A percentile compares a stretch with the other conserved stretches of the same genome.
These are phyloP conservation scores for Psephotus haematonotus DNA, from an alignment of 2,113 vertebrate species.

Conservation along the genomic window DNA sequence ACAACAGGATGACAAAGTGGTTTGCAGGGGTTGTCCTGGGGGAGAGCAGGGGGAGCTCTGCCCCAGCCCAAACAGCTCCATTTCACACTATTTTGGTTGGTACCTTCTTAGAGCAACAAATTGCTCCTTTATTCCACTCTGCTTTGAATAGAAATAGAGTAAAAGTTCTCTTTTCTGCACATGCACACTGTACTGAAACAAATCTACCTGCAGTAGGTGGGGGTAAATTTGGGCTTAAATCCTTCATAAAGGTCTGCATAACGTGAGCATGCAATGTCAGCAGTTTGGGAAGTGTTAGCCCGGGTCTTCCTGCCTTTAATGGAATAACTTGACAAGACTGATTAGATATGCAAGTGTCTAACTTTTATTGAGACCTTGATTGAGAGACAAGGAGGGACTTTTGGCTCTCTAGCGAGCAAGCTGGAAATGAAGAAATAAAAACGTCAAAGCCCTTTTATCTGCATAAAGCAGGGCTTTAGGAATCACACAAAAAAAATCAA, in stretches of 20 bases:
- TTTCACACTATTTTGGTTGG: not conserved
- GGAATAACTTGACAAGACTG: not conserved
- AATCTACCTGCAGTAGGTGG: not conserved
- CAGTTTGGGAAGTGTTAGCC: not conserved
- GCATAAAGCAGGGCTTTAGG: not conserved
- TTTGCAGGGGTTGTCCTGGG: not conserved
- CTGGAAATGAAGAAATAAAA: not conserved
- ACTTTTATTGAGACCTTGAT: not conserved
- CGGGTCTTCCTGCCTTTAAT: not conserved
- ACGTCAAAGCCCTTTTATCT: not conserved
- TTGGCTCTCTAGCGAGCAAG: constrained; percentile 19
- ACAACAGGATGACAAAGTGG: not conserved
- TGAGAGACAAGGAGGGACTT: constrained; percentile 12
- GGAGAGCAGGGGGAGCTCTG: not conserved
- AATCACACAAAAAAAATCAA: not conserved
- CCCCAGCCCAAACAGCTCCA: not conserved
- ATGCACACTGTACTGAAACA: not conserved
- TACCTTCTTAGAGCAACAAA: not conserved
- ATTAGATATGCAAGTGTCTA: not conserved
- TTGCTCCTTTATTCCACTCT: not conserved
- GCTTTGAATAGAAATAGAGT: not conserved
- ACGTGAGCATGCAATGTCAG: not conserved
- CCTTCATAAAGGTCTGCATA: not conserved
- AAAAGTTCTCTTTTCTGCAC: not conserved
- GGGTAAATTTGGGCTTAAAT: not conserved